These are phyloP conservation scores for Cryptoblepharus egeriae DNA, from an alignment of 2,797 vertebrate genomes.

Conservation along the genomic window DNA sequence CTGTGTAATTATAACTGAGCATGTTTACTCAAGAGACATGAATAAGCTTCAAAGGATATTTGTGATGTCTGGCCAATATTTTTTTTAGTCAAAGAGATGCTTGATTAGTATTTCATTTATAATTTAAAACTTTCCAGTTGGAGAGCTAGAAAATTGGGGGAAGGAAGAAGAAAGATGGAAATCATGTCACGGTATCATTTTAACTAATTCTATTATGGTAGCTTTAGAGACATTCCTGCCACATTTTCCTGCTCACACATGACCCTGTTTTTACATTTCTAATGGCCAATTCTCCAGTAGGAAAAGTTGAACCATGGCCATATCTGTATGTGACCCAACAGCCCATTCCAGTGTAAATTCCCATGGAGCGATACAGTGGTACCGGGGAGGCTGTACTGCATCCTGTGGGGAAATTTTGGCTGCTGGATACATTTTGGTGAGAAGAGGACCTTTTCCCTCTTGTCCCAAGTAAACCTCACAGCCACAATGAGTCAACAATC, in stretches of 20 bases:
- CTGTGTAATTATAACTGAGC: conserved; percentile 54
- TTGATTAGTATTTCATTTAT: not conserved
- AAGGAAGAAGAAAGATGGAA: not conserved
- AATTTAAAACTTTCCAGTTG: conserved; percentile 20
- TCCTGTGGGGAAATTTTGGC: too few relatives aligned
- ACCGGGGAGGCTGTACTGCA: too few relatives aligned
- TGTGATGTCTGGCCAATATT: conserved; percentile 43
- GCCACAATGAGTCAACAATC: too few relatives aligned
- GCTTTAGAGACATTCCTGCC: too few relatives aligned
- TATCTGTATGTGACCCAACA: too few relatives aligned
- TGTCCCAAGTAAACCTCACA: too few relatives aligned
- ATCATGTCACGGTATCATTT: not conserved
- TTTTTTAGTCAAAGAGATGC: not conserved
- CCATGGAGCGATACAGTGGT: not conserved
- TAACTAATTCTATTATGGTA: not conserved
- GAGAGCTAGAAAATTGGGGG: not conserved
- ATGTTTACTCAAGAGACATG: conserved; percentile 57
- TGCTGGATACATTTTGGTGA: too few relatives aligned
- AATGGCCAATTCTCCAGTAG: not conserved
- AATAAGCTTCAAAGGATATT: conserved; percentile 57
- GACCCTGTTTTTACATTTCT: not conserved
- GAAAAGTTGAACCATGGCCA: too few relatives aligned
- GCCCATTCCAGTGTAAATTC: too few relatives aligned
- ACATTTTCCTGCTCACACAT: not conserved
- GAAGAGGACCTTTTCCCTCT: too few relatives aligned